phyloP scores from a whole-genome alignment of 2,113 vertebrate species.

The Sialia sialis region DNA sequence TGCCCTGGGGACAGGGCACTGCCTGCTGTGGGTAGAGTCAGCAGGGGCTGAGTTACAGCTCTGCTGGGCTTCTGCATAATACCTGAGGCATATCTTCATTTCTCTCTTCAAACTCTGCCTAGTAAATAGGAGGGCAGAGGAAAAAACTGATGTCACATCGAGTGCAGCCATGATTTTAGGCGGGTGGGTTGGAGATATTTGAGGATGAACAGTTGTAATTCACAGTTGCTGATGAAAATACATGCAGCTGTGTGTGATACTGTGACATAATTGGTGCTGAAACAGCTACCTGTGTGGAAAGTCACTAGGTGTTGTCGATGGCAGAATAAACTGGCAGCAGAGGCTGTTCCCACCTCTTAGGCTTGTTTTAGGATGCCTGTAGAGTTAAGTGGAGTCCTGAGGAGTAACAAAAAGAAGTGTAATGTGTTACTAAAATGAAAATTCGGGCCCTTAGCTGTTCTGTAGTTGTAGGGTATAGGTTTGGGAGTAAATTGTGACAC shows the following conservation, averaged over 20 bases:
- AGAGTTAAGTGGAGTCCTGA: background rate
- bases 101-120: background rate
- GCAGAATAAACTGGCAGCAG: background rate
- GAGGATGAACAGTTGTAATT: background rate
- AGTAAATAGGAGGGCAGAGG: background rate
- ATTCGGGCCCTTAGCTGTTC: background rate
- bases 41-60: background rate
- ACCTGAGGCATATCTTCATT: background rate
- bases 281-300: background rate
- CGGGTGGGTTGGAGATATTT: background rate
- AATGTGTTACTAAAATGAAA: fast-evolving
- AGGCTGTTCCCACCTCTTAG: background rate
- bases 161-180: background rate
- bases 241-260: background rate
- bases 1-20: background rate
- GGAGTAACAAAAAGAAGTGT: background rate
- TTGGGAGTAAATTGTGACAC: background rate
- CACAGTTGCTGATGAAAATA: background rate
- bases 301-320: background rate
- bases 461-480: background rate
- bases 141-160: background rate
- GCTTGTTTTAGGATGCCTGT: background rate
- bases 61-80: background rate
- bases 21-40: fast-evolving
- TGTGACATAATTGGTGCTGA: background rate